A percentile compares a stretch with the other conserved stretches of the same genome.
Conservation (phyloP, 1,140 invertebrate species). For the Drosophila funebris region DNA sequence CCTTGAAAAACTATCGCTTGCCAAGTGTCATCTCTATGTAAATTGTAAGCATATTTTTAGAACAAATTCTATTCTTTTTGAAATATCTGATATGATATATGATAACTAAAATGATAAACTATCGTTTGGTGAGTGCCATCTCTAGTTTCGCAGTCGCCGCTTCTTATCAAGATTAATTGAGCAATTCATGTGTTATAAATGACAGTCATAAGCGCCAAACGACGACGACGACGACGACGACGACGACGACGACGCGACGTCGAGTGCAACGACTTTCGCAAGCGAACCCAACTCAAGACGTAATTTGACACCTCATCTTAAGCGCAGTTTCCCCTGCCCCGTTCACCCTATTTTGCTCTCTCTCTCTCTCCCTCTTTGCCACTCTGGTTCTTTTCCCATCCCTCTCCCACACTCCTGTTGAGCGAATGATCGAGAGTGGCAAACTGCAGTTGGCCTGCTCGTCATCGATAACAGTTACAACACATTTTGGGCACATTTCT, state of each 20-base stretch:
- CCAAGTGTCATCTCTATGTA: no score
- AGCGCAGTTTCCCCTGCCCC: background rate
- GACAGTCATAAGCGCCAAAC: slow-evolving; percentile 3
- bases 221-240: background rate
- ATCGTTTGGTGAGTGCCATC: slow-evolving; percentile 1
- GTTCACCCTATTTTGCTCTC: no score
- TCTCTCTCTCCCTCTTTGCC: background rate
- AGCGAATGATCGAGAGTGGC: slow-evolving; percentile 7
- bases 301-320: slow-evolving; percentile 57
- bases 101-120: no score
- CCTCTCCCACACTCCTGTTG: background rate
- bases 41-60: no score
- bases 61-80: no score
- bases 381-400: background rate
- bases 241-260: background rate
- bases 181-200: slow-evolving; percentile 13
- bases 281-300: slow-evolving; percentile 38
- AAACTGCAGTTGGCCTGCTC: slow-evolving; percentile 21
- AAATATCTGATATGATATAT: no score
- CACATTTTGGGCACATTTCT: slow-evolving; percentile 54
- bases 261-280: slow-evolving; percentile 27
- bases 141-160: background rate
- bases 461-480: slow-evolving; percentile 65
- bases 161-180: slow-evolving; percentile 15
- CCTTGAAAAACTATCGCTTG: no score